Evolutionary conservation across 2,797 vertebrate species (phyloP).

Genomic region (Huso huso): DNA sequence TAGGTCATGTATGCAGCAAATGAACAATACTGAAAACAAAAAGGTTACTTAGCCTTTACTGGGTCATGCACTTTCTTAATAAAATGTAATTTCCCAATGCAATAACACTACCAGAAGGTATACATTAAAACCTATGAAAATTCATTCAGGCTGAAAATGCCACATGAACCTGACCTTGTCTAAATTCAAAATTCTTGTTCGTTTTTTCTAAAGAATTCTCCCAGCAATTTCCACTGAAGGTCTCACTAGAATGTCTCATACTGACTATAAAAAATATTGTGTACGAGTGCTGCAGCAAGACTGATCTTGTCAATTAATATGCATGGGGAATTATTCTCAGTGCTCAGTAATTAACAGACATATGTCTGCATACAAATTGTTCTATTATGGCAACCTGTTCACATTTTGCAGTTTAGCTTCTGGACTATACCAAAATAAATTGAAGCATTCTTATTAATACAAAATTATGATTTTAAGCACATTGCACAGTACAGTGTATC

Average conservation of each 20-base stretch:
- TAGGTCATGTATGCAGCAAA: background rate
- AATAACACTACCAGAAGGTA: background rate
- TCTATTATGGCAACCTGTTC: background rate
- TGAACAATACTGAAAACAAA: background rate
- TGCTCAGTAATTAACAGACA: conserved; percentile 1
- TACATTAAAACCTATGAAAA: background rate
- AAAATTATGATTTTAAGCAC: background rate
- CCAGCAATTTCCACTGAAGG: background rate
- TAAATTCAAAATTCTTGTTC: background rate
- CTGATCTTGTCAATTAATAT: conserved; percentile 9
- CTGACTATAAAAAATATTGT: background rate
- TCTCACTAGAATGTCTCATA: background rate
- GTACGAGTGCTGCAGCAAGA: background rate
- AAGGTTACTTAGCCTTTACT: background rate
- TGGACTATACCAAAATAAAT: background rate
- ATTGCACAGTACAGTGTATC: background rate
- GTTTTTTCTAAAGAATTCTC: background rate
- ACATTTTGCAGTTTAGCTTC: background rate
- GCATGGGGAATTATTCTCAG: background rate
- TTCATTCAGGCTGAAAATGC: background rate
- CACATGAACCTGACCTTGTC: background rate
- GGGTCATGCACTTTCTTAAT: background rate
- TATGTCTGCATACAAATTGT: background rate
- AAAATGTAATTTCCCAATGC: background rate
- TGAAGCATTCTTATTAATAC: background rate